These are phyloP conservation scores for Scaptomyza montana DNA, from an alignment of 1,140 invertebrate genomes.

Conservation along the genomic window DNA sequence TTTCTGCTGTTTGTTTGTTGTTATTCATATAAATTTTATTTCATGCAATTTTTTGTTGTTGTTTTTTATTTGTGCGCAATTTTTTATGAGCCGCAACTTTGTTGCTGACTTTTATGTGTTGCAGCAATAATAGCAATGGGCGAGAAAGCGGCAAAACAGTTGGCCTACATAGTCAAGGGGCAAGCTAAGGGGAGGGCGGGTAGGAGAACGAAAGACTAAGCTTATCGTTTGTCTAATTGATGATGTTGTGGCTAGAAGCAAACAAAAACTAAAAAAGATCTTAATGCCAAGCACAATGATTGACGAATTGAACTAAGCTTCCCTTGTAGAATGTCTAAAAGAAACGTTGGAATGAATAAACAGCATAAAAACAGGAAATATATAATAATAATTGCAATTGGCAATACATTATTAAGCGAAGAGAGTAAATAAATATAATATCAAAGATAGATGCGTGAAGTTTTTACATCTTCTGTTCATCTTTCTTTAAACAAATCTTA, in stretches of 20 bases:
- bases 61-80: constrained; percentile 57
- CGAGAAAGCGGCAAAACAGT: constrained; percentile 67
- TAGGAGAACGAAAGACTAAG: not conserved
- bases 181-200: not conserved
- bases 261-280: constrained; percentile 27
- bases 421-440: not conserved
- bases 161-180: constrained; percentile 59
- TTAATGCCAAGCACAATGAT: constrained; percentile 19
- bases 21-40: constrained; percentile 82
- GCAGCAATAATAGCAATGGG: constrained; percentile 54
- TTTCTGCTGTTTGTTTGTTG: constrained; percentile 39
- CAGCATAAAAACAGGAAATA: constrained; percentile 24
- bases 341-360: not conserved
- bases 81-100: constrained; percentile 78
- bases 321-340: not conserved
- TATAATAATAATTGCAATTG: constrained; percentile 25
- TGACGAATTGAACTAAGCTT: constrained; percentile 2
- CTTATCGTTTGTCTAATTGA: constrained; percentile 46
- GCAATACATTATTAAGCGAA: not conserved
- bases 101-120: constrained; percentile 79
- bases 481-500: too few species aligned
- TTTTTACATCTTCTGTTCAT: not conserved
- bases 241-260: constrained; percentile 16
- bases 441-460: not conserved
- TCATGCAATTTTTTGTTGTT: constrained; percentile 62